Evolutionary conservation across 2,797 vertebrate species (phyloP), one percentile per base, ranked within the genome.

Genomic region (Diplodus puntazzo): DNA sequence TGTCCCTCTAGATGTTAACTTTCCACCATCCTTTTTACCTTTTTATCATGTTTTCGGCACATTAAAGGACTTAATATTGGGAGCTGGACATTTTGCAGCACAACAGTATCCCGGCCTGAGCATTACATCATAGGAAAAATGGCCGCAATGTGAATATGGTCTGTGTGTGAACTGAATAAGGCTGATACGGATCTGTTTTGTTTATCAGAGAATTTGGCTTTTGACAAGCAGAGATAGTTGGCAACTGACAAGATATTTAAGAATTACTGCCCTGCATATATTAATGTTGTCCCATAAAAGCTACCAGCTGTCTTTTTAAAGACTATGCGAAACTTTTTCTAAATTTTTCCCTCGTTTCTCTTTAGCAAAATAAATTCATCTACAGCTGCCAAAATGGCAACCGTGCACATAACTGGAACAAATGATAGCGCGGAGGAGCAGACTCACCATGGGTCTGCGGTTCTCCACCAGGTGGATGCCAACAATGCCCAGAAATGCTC

Each of bases 381-480:
- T 12, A 20, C 20, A 76, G 27, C 42, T 62, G 55, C 17, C 30
- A 39, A 62, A 68, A 42, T 12, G 43, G 21, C 16, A 61, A 46
- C 9, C 17, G 69, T 2, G 27, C 20, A 57, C 27, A 74, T 49
- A 2, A 42, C 27, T 5, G 0, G 46, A 53, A 60, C 54, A 18
- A 8, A 10, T 27, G 46, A 23, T 3, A 23, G 34, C 48, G 42
- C 25, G 14, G 61, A 73, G 21, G 55, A 12, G 5, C 14, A 63
- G 83, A 94, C 97, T 97, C 93, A 99, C 98, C 97, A 99, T 97
- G 42, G 98, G 97, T 69, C 95, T 95, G 86, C 98, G 96, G 79
- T 99, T 99, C 89, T 99, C 98, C 87, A 98, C 93, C 84, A 99
- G 94, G 87, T 97, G 91, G 85, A 99, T 95, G 65, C 97, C 98